Evolutionary conservation across 2,113 vertebrate species (phyloP), one percentile per base, ranked within the genome.

Genomic region (Ardeotis arabs): DNA sequence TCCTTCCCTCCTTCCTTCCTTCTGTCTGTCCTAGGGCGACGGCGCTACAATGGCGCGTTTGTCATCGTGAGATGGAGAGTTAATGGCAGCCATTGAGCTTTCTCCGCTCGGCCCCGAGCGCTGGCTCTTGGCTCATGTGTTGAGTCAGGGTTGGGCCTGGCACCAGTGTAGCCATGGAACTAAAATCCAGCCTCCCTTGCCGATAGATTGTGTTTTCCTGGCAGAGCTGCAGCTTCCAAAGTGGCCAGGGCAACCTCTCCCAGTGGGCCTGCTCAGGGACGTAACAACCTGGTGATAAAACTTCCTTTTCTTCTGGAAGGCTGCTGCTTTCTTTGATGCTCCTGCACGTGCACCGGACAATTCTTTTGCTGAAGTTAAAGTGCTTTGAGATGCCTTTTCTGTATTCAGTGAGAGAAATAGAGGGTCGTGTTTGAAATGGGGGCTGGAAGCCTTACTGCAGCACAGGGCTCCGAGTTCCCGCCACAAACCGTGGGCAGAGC

Each of bases 381-480:
- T 12, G 19, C 76, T 55, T 70, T 18, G 73, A n/a, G 47, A 14
- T 45, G 47, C 6, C 18, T 56, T 8, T 59, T 37, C 39, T 47
- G 24, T 19, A 0, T 7, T 47, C 24, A 19, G 39, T 22, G 44
- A 64, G 60, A 19, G 55, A 76, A 73, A 24, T 15, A 10, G 28
- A 15, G 27, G 53, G 1, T 35, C 3, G 0, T 5, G 1, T 22
- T 24, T 64, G 70, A 20, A 27, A 11, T 13, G 5, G 19, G 77
- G 16, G 4, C 4, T 7, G 68, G 67, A 9, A 7, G 24, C 33
- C 50, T 10, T 4, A 0, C 0, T 24, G 72, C 76, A 23, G 63
- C 18, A 0, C 1, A 5, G 53, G 53, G 6, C 47, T 10, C 35
- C 0, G 2, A 27, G 45, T 29, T 29, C 73, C 58, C 8, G 3